These are phyloP conservation scores for Pardosa pseudoannulata DNA, from an alignment of 2,888 invertebrate species.

Conservation along the genomic window DNA sequence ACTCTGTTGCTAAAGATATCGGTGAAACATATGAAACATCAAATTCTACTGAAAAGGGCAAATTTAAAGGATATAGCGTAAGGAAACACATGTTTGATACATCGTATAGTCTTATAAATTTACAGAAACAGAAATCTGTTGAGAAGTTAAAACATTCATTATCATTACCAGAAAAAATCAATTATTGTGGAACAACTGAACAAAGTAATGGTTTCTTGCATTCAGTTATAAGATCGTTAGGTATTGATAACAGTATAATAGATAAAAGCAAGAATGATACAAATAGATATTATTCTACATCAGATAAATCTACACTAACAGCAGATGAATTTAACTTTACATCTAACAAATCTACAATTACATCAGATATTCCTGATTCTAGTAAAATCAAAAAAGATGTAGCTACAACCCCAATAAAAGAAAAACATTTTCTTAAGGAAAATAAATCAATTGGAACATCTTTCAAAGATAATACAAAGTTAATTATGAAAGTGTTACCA, in stretches of 20 bases:
- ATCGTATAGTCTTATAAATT: slow-evolving; percentile 13
- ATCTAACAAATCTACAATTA: not conserved
- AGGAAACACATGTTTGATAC: not conserved
- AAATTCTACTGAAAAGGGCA: not conserved
- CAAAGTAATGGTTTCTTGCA: no score
- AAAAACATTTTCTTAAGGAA: not conserved
- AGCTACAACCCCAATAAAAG: not conserved
- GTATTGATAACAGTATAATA: no score
- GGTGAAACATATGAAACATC: not conserved
- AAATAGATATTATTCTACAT: not conserved
- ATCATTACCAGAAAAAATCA: slow-evolving; percentile 31
- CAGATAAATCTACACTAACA: not conserved
- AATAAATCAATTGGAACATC: slow-evolving; percentile 27
- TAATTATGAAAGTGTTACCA: slow-evolving; percentile 28
- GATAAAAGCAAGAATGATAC: no score
- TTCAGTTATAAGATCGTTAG: not conserved
- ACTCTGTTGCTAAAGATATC: not conserved
- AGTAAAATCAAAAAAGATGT: not conserved
- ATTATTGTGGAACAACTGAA: not conserved
- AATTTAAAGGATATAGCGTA: not conserved
- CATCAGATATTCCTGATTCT: not conserved
- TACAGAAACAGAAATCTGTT: not conserved
- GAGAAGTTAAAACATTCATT: not conserved
- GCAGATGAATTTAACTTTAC: not conserved
- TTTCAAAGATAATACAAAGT: not conserved